These are phyloP conservation scores for Gopherus evgoodei DNA, from an alignment of 2,113 vertebrate genomes.

Conservation along the genomic window DNA sequence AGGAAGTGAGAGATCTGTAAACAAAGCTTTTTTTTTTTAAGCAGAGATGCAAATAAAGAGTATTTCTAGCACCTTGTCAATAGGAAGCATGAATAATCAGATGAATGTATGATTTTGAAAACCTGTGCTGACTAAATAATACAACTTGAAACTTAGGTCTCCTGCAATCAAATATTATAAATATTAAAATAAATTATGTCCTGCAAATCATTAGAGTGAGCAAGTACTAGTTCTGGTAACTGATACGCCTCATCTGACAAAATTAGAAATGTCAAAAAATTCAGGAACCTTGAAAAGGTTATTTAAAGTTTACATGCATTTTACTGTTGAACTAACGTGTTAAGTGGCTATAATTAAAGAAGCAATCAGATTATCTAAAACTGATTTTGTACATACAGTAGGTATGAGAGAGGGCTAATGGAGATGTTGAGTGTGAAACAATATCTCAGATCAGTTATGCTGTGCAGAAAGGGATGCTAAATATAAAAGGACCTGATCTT, in stretches of 20 bases:
- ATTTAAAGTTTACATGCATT: neutral
- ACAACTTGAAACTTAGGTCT: neutral
- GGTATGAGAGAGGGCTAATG: neutral
- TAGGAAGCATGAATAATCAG: neutral
- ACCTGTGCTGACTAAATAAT: neutral
- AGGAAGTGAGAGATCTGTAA: neutral
- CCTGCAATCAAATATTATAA: neutral
- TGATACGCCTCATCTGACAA: neutral
- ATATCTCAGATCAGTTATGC: neutral
- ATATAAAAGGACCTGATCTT: neutral
- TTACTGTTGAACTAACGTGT: neutral
- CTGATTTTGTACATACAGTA: neutral
- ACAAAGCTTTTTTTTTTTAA: neutral
- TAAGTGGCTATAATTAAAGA: slow-evolving; percentile 9
- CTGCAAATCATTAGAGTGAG: neutral
- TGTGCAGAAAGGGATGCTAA: neutral
- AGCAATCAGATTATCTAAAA: neutral
- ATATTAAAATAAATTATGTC: neutral
- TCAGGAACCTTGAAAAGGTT: neutral
- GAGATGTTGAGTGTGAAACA: neutral
- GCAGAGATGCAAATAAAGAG: neutral
- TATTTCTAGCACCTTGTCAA: neutral
- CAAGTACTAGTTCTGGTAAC: neutral
- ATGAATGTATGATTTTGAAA: slow-evolving; percentile 24
- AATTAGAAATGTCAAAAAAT: neutral